Conservation (phyloP, 2,888 invertebrate genomes). For the Diadegma fenestrale region DNA sequence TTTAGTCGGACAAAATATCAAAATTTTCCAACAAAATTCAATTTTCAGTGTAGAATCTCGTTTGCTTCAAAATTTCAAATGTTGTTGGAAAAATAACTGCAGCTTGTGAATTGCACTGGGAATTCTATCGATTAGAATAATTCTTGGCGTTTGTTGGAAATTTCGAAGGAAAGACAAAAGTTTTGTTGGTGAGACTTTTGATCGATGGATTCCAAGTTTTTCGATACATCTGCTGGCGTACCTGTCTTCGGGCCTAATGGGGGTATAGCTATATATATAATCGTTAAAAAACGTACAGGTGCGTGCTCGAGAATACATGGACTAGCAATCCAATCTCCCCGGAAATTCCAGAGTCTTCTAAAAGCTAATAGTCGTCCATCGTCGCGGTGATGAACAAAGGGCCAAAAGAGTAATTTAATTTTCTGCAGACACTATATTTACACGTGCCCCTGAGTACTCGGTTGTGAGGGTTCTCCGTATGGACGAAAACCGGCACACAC, state of each 20-base stretch:
- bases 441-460: conserved; percentile 57
- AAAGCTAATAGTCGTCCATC: conserved; percentile 67
- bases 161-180: not conserved
- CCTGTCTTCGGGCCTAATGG: not conserved
- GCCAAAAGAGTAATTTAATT: conserved; percentile 69
- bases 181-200: no score
- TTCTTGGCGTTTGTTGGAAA: not conserved
- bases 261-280: conserved; percentile 5
- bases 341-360: conserved; percentile 59
- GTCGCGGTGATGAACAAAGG: conserved; percentile 70
- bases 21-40: no score
- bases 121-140: not conserved
- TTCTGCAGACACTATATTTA: conserved; percentile 68
- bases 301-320: conserved; percentile 51
- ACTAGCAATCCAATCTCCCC: conserved; percentile 62
- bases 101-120: not conserved
- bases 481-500: not conserved
- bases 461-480: conserved; percentile 13
- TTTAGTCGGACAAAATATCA: no score
- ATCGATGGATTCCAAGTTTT: conserved; percentile 27
- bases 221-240: conserved; percentile 54
- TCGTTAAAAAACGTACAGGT: conserved; percentile 63
- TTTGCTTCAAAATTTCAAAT: not conserved
- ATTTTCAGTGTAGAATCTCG: not conserved
- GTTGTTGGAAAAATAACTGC: not conserved